phyloP scores from a whole-genome alignment of 2,113 vertebrate genomes.

The Sinosuthora webbiana region DNA sequence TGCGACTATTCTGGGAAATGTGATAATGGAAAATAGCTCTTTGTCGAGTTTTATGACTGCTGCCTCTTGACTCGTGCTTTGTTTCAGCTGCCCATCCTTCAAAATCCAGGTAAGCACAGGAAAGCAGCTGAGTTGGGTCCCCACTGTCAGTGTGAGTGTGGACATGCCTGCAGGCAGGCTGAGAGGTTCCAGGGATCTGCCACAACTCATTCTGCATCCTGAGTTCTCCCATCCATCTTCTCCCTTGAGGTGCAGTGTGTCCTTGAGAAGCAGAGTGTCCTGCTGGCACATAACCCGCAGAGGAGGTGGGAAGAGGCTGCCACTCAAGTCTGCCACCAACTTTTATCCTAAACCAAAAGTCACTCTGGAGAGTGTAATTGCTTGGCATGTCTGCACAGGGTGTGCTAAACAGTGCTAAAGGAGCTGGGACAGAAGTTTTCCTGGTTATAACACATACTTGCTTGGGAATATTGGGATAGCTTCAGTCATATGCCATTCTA shows the following conservation, averaged over 20 bases:
- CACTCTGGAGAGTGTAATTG: background rate
- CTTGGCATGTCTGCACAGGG: background rate
- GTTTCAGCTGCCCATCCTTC: background rate
- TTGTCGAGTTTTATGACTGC: background rate
- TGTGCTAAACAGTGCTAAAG: background rate
- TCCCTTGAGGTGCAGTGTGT: background rate
- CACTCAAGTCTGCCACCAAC: background rate
- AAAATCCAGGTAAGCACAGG: background rate
- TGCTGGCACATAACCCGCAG: rapidly evolving
- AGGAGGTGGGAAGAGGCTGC: background rate
- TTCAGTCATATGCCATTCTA: background rate
- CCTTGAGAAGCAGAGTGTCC: background rate
- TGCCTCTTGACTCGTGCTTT: background rate
- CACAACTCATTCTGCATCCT: rapidly evolving
- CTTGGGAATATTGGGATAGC: background rate
- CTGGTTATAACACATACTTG: background rate
- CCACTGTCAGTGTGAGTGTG: background rate
- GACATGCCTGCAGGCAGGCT: background rate
- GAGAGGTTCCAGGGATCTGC: background rate
- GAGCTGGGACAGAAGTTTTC: background rate
- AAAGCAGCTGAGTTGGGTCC: background rate
- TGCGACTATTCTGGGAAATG: background rate
- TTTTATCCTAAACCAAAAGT: background rate
- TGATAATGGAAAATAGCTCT: background rate
- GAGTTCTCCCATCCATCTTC: background rate